Evolutionary conservation across 2,797 vertebrate genomes (phyloP).

Genomic region (Cuculus canorus): DNA sequence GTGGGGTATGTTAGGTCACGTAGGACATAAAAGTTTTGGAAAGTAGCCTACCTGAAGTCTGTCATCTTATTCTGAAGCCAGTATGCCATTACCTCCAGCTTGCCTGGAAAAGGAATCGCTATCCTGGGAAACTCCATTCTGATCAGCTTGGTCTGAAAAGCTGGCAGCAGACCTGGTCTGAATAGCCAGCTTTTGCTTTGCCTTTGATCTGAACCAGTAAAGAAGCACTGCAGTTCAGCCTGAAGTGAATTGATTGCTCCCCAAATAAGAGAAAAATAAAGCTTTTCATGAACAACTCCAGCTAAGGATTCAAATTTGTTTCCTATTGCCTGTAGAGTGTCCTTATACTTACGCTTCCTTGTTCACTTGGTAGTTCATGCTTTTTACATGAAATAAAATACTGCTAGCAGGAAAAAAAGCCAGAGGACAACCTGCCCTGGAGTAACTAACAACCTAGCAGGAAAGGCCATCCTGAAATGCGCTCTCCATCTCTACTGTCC

Average conservation of each 20-base stretch:
- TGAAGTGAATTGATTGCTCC: background rate
- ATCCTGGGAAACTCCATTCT: background rate
- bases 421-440: background rate
- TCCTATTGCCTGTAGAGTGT: background rate
- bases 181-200: background rate
- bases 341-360: background rate
- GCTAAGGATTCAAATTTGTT: background rate
- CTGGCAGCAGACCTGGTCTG: background rate
- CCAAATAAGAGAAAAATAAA: background rate
- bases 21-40: background rate
- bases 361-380: background rate
- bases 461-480: background rate
- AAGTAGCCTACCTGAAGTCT: background rate
- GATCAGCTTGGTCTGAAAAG: background rate
- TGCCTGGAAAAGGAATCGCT: background rate
- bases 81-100: background rate
- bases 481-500: background rate
- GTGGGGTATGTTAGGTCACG: accelerated
- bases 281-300: background rate
- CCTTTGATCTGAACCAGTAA: background rate
- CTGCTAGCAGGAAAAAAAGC: background rate
- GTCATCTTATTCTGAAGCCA: background rate
- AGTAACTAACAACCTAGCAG: background rate
- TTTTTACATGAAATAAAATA: background rate
- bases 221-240: background rate